Conservation (phyloP, 2,113 vertebrate genomes). For the Procavia capensis region DNA sequence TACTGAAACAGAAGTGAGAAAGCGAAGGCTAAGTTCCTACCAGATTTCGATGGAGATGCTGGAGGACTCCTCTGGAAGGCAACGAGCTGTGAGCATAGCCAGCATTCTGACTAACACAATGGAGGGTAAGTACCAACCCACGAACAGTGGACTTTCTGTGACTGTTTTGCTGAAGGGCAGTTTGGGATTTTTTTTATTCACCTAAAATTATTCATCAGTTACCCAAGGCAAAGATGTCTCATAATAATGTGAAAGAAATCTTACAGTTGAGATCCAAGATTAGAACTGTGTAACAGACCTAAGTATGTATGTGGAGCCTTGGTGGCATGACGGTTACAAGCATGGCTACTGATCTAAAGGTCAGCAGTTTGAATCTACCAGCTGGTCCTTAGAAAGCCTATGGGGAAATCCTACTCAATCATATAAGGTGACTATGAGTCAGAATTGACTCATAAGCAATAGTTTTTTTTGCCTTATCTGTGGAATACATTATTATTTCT, state of each 20-base stretch:
- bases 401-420: too few relatives aligned
- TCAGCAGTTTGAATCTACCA: too few relatives aligned
- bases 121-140: slow-evolving; percentile 89
- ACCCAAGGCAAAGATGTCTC: not conserved
- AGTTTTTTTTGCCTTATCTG: not conserved
- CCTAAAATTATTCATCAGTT: not conserved
- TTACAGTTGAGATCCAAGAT: not conserved
- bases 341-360: too few relatives aligned
- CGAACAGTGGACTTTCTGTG: not conserved
- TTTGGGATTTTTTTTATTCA: not conserved
- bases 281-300: not conserved
- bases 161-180: not conserved
- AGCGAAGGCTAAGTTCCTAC: slow-evolving; percentile 89
- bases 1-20: slow-evolving; percentile 93
- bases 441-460: too few relatives aligned
- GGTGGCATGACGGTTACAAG: too few relatives aligned
- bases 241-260: not conserved
- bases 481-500: not conserved
- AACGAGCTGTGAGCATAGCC: slow-evolving; percentile 94
- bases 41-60: slow-evolving; percentile 93
- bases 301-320: not conserved
- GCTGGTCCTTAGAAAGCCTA: too few relatives aligned
- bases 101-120: slow-evolving; percentile 97
- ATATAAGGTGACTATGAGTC: too few relatives aligned
- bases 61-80: slow-evolving; percentile 90